phyloP scores from a whole-genome alignment of 2,888 invertebrate genomes.

The Drosophila koepferae region DNA sequence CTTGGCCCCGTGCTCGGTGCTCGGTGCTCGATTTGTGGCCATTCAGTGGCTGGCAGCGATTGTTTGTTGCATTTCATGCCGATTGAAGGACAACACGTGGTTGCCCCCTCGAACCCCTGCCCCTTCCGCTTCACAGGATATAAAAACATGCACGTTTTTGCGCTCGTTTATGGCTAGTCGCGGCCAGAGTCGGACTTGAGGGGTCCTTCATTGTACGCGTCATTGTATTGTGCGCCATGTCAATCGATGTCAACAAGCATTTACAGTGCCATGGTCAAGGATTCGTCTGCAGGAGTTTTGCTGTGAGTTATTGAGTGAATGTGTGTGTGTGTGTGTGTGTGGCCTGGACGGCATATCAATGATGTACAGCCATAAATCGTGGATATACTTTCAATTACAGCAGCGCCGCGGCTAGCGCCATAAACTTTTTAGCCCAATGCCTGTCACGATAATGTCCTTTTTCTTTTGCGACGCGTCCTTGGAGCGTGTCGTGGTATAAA shows the following conservation, averaged over 20 bases:
- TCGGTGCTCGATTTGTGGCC: conserved; percentile 7
- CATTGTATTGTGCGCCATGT: conserved; percentile 47
- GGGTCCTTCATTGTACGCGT: conserved; percentile 35
- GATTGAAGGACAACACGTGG: conserved; percentile 68
- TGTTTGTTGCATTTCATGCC: conserved; percentile 66
- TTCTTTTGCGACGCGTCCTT: conserved; percentile 60
- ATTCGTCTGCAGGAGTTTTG: conserved; percentile 17
- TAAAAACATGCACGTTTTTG: conserved; percentile 34
- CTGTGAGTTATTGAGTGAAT: neutral
- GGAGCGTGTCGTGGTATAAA: conserved; percentile 69
- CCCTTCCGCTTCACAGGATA: neutral
- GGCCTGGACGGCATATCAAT: conserved; percentile 32
- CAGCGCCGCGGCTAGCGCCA: conserved; percentile 20
- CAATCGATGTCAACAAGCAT: conserved; percentile 69
- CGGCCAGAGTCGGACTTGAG: conserved; percentile 24
- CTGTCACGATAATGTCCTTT: conserved; percentile 64
- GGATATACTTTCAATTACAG: conserved; percentile 52
- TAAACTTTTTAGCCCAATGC: conserved; percentile 46
- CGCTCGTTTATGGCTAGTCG: conserved; percentile 18
- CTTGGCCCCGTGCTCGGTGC: conserved; percentile 12
- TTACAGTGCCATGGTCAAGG: conserved; percentile 71
- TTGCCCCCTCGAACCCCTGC: conserved; percentile 7
- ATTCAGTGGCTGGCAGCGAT: conserved; percentile 40
- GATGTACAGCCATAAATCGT: conserved; percentile 46
- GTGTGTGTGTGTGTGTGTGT: neutral